Base-by-base conservation (phyloP, 2,113 vertebrate species). In the Toxostoma redivivum region DNA sequence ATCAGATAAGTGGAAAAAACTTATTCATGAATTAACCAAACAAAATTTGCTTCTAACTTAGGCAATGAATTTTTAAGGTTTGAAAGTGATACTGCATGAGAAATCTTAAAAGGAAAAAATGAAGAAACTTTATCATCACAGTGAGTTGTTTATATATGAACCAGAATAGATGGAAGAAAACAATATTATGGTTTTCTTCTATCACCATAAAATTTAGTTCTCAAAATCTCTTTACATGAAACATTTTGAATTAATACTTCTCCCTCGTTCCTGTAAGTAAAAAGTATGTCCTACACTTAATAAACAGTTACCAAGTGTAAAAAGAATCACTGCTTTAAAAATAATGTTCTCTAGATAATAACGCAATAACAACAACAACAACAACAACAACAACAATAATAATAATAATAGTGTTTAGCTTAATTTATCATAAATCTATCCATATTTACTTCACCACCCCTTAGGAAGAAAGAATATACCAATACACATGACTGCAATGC, bases 251-350 rank as follows among this genome's bases (percentile, higher is more conserved):
- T 37, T 37, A 79, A 85, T 57, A 56, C 11, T 56, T 66, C 38
- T 9, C 18, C 13, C 15, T 44, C 0, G 24, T 88, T 97, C 97
- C 97, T 96, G 84, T 86, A 95, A 95, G 88, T 95, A 97, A 97
- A 95, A 97, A 81, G 67, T 91, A 97, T 93, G 93, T 94, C 67
- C 81, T 81, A 64, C 85, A 94, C 78, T 54, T 96, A 98, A 95
- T 91, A 81, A 98, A 93, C 89, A 87, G 72, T 56, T 96, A 97
- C 56, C 83, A 94, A 92, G 81, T 83, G 88, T 88, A 92, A 81
- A 89, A 69, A 86, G 7, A 69, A 53, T 50, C 7, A 31, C 28
- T 15, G 15, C 18, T 77, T 80, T 1, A 61, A 77, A 77, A 83
- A 71, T 20, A 78, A 44, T 23, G 57, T 30, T 44, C 16, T 58